phyloP scores from a whole-genome alignment of 2,888 invertebrate species.

The Lapara coniferarum region DNA sequence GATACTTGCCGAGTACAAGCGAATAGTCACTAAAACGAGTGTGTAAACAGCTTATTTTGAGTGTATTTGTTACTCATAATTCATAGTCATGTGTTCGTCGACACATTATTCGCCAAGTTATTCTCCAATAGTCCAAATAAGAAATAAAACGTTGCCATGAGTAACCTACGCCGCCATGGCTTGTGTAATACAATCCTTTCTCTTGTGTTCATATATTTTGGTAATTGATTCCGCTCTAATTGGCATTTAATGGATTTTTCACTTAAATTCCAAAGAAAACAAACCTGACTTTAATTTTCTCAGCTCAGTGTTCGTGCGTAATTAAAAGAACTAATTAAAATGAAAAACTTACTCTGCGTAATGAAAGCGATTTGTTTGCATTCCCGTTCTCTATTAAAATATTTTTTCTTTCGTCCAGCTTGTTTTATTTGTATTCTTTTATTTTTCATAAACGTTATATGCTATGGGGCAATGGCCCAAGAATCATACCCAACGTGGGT shows the following conservation, averaged over 20 bases:
- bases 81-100: too few species aligned
- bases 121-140: too few species aligned
- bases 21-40: too few species aligned
- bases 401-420: neutral
- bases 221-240: neutral
- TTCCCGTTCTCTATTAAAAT: neutral
- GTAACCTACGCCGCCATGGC: too few species aligned
- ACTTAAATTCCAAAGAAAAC: neutral
- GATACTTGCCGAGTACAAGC: too few species aligned
- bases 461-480: too few species aligned
- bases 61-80: too few species aligned
- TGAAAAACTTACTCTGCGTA: slow-evolving; percentile 6
- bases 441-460: neutral
- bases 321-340: slow-evolving; percentile 11
- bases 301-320: slow-evolving; percentile 5
- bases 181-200: neutral
- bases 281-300: slow-evolving; percentile 8
- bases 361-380: slow-evolving; percentile 22
- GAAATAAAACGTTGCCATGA: too few species aligned
- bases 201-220: neutral
- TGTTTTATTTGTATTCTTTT: neutral
- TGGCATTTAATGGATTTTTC: neutral
- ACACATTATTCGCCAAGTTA: too few species aligned
- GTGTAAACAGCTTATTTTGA: too few species aligned
- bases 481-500: too few species aligned